Evolutionary conservation across 1,140 invertebrate species (phyloP).

Genomic region (Meloidogyne chitwoodi): DNA sequence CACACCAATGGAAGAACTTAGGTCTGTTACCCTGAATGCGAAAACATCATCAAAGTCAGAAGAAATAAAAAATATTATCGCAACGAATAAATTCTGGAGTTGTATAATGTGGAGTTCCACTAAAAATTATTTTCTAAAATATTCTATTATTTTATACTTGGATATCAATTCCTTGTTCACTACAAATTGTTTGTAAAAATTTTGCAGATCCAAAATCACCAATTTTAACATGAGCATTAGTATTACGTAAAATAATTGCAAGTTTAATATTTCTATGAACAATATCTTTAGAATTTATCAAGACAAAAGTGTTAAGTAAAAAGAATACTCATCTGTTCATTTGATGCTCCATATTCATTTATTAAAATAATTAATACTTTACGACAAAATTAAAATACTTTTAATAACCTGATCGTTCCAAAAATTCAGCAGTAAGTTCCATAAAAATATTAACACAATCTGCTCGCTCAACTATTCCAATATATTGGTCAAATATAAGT

Average conservation of each 20-base stretch:
- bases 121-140: not conserved
- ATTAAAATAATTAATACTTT: no score
- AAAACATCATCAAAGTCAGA: no score
- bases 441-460: slow-evolving; percentile 45
- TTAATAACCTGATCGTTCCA: slow-evolving; percentile 37
- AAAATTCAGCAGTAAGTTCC: slow-evolving; percentile 47
- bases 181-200: slow-evolving; percentile 45
- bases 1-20: no score
- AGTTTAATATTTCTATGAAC: slow-evolving; percentile 48
- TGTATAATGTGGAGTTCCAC: slow-evolving; percentile 38
- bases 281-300: slow-evolving; percentile 34
- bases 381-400: no score
- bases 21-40: no score
- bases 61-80: not conserved
- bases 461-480: slow-evolving; percentile 28
- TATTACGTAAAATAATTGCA: slow-evolving; percentile 41
- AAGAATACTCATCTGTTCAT: slow-evolving; percentile 23
- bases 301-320: slow-evolving; percentile 32
- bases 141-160: not conserved
- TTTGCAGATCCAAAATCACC: slow-evolving; percentile 42
- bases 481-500: no score
- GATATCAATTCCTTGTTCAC: slow-evolving; percentile 44
- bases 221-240: slow-evolving; percentile 39
- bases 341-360: slow-evolving; percentile 44
- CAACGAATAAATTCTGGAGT: slow-evolving; percentile 38